These are phyloP conservation scores for Tricholauxania praeusta DNA, from an alignment of 2,888 invertebrate genomes.

Conservation along the genomic window DNA sequence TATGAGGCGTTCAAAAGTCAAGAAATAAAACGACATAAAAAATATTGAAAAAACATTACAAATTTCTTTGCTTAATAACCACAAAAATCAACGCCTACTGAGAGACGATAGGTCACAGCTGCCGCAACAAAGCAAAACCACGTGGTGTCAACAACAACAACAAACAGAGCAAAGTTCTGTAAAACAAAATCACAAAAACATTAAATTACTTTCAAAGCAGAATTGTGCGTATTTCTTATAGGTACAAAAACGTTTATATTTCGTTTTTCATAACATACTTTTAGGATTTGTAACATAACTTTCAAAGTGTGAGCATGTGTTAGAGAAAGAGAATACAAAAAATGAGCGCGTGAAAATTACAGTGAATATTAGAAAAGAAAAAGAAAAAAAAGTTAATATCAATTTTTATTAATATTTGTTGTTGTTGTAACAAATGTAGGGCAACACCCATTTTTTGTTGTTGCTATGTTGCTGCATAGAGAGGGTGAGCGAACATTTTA, in stretches of 20 bases:
- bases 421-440: conserved; percentile 7
- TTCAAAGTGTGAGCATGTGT: not conserved
- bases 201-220: not conserved
- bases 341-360: not conserved
- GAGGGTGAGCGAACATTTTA: conserved; percentile 25
- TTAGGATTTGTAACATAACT: conserved; percentile 11
- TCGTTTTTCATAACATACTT: conserved; percentile 10
- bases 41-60: not conserved
- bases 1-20: not conserved
- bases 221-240: conserved; percentile 13
- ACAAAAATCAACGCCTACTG: conserved; percentile 32
- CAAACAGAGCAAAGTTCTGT: not conserved
- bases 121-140: not conserved
- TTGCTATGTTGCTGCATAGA: not conserved
- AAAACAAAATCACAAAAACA: conserved; percentile 9
- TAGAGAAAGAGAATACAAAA: not conserved
- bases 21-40: not conserved
- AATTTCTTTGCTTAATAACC: not conserved
- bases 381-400: conserved; percentile 15
- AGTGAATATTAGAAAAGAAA: not conserved
- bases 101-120: conserved; percentile 22
- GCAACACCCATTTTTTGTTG: conserved; percentile 29
- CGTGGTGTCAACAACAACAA: conserved; percentile 6
- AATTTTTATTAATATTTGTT: conserved; percentile 20
- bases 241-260: not conserved